phyloP scores from a whole-genome alignment of 2,888 invertebrate species.

The Drosophila trichaetosa region DNA sequence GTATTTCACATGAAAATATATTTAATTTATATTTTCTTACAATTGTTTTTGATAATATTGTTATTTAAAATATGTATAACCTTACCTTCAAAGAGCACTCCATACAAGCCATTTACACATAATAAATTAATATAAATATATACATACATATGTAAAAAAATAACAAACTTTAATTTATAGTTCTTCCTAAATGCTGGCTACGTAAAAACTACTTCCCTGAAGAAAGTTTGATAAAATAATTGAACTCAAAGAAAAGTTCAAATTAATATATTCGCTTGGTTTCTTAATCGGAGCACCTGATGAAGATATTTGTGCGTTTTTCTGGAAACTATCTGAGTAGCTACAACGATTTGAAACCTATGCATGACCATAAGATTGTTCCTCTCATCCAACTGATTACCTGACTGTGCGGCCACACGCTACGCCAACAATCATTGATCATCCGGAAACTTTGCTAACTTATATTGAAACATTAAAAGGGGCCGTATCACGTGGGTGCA shows the following conservation, averaged over 20 bases:
- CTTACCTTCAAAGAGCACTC: background rate
- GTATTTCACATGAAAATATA: background rate
- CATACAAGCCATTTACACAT: background rate
- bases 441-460: slow-evolving; percentile 52
- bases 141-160: too few relatives aligned
- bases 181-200: background rate
- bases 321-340: too few relatives aligned
- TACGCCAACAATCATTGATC: slow-evolving; percentile 77
- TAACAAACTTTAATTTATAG: background rate
- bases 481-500: slow-evolving; percentile 34
- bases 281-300: background rate
- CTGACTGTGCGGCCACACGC: slow-evolving; percentile 68
- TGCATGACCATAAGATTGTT: slow-evolving; percentile 40
- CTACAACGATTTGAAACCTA: slow-evolving; percentile 41
- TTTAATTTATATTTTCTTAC: background rate
- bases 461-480: slow-evolving; percentile 75
- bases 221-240: background rate
- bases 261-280: background rate
- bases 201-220: background rate
- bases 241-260: background rate
- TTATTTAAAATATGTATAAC: background rate
- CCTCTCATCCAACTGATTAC: slow-evolving; percentile 47
- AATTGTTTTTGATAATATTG: background rate
- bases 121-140: background rate
- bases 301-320: slow-evolving; percentile 10